Base-by-base conservation (phyloP, 1,140 invertebrate species). In the Neoseiulus cucumeris region DNA sequence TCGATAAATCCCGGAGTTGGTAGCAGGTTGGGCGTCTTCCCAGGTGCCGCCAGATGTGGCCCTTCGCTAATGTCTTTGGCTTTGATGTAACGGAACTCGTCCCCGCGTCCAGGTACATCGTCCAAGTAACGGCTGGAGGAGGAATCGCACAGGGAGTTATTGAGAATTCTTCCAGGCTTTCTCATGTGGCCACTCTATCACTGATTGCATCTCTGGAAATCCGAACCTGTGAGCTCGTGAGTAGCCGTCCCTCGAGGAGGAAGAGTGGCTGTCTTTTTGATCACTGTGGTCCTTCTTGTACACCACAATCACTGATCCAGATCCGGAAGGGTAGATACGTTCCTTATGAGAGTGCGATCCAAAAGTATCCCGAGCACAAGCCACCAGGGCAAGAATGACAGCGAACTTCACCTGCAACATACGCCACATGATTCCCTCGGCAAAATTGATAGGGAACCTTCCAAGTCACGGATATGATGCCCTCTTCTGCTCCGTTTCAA, bases 251-350 rank as follows among this genome's bases (percentile, higher is more conserved):
- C 51, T 12, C 17, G 25, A 33, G 51, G 25, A 17, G 6, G 51
- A 59, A 1, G 51, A 59, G 33, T 20, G 51, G 14, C 25, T 29
- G 9, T 59, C 51, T 25, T 59, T 59, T 14, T 17, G 51, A 59
- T 59, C 51, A 14, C 51, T 20, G 33, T 59, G 51, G 22, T 59
- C 51, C 22, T 59, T 59, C 51, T 59, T 59, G 51, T 59, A 59
- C 14, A 59, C 51, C 17, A 59, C 51, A 59, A 59, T 59, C 51
- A 59, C 51, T 2, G 51, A 59, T 29, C 51, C 51, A 18, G 51
- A 59, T 59, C 51, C 51, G 14, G 51, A 59, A 5, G 51, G 51
- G 9, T 59, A 59, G 4, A 59, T 59, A 2, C 51, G 1, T 25
- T 59, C 51, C 9, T 59, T 59, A 14, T 17, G 51, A 18, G 51